Evolutionary conservation across 2,113 vertebrate genomes (phyloP), one percentile per base, ranked within the genome.

Genomic region (Nansenia antarctica): DNA sequence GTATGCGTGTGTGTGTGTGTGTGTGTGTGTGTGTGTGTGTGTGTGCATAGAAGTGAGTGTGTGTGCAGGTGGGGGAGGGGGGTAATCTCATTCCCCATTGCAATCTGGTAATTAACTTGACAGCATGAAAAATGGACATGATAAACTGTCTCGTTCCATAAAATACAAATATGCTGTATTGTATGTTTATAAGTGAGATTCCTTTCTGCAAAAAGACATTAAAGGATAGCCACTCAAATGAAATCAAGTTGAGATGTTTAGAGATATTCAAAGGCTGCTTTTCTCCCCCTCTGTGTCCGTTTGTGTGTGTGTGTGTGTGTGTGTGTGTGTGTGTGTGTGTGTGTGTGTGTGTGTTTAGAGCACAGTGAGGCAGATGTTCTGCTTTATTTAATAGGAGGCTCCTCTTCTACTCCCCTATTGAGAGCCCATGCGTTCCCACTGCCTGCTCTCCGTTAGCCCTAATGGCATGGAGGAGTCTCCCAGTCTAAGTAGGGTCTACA

Each of bases 71-170:
- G 72, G 75, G 74, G 75, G 65, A 45, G 61, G 62, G 49, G 35
- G n/a, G 69, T 88, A 90, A 91, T 90, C 88, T 87, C 85, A 89
- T 92, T 90, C 80, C 79, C 82, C 82, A 88, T 88, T 89, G 85
- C 83, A 88, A 88, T 92, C 88, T 85, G 76, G 85, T 91, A 92
- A 93, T 92, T 92, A 92, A 85, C 88, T 87, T 90, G 91, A 92
- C 91, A 92, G 92, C 90, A 92, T 91, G 88, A 93, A 89, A 82
- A 93, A 92, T 91, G 90, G 85, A 91, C 88, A 87, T 70, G 89
- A 92, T 89, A 87, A 90, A 88, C 88, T 84, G 88, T 90, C 89
- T 86, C 78, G 78, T 85, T 87, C 86, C 85, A 87, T 90, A 82
- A 86, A 87, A 88, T 85, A 90, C 84, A 91, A 88, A 90, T 90